Base-by-base conservation (phyloP, 2,888 invertebrate species). In the Cremastinae sp. region DNA sequence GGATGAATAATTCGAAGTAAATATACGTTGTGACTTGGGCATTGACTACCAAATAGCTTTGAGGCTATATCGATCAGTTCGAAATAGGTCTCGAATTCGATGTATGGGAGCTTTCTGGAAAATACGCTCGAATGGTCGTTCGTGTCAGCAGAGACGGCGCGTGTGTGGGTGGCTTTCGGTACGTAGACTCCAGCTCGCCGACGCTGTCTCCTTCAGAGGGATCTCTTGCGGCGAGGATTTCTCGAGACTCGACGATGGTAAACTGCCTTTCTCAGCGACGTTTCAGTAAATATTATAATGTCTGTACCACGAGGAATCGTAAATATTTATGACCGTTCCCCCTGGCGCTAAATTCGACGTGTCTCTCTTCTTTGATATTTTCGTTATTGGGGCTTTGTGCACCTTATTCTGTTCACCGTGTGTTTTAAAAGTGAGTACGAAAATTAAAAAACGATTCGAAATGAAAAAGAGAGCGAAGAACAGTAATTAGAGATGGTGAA, bases 261-360 rank as follows among this genome's bases (percentile, higher is more conserved):
- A 71, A 78, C 66, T 74, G 68, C 65, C 35, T 51, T 62, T 71
- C 51, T 22, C 41, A 39, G 9, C 55, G 64, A 59, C 62, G 74
- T 59, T 41, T 74, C 64, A 68, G 75, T 72, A 75, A 79, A 79
- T 74, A 78, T 74, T 75, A 76, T 74, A 74, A 74, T 78, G 74
- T 78, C 66, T 62, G 61, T 68, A 66, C 61, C 45, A 37, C 16
- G 45, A 22, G 56, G 49, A 45, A 49, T 49, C 55, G 70, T 74
- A 78, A 74, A 78, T 78, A 76, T 76, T 64, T 74, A 74, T 76
- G 70, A 28, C 45, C 58, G 43, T 10, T 14, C 43, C 56, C 56
- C 47, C 59, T 61, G 59, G 74, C 64, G 65, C 73, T 66, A 68
- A 78, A 69, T 59, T 80, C 78, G 71, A 74, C 74, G 53, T 70